Base-by-base conservation (phyloP, 2,888 invertebrate genomes). In the Heteromyza rotundicornis region DNA sequence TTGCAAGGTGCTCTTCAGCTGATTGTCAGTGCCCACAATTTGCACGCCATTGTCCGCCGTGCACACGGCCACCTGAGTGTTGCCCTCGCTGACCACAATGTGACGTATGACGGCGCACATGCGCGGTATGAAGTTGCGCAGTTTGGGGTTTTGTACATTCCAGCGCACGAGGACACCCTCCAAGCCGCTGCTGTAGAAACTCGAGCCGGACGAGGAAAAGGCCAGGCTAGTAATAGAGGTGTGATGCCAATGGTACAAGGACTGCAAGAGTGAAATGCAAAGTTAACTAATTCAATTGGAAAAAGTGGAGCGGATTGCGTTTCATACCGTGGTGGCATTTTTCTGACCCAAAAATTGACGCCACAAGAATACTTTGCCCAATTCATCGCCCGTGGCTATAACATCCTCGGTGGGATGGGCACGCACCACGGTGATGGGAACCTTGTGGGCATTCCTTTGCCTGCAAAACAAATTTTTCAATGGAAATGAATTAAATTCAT, bases 141-240 rank as follows among this genome's bases (percentile, higher is more conserved):
- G n/a, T 3, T 84, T 77, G 0, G 85, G 80, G 69, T 86, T 84
- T 36, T 85, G 81, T 20, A 88, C 65, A 57, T 85, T 84, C 94
- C 94, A 94, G 78, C 89, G 90, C 0, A 94, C 92, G 56, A 94
- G 80, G 0, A 92, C 92, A 73, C 88, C 86, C 80, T 94, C 94
- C 52, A 86, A 86, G n/a, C 91, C 94, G 8, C 92, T 92, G 70
- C 91, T 91, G 71, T 89, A 89, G 77, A 94, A 86, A 67, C 87
- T 86, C 10, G 87, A 87, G 19, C 92, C 92, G 80, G 81, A 70
- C 1, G 77, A 71, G 12, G 92, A 89, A 75, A 92, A 93, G 1
- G 84, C 83, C 16, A 94, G 76, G 74, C 89, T 87, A 50, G 85
- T 84, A 0, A 92, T 89, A 32, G 89, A 86, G 53, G 91, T 84